phyloP scores from a whole-genome alignment of 2,888 invertebrate genomes.

The Theodoxus fluviatilis region DNA sequence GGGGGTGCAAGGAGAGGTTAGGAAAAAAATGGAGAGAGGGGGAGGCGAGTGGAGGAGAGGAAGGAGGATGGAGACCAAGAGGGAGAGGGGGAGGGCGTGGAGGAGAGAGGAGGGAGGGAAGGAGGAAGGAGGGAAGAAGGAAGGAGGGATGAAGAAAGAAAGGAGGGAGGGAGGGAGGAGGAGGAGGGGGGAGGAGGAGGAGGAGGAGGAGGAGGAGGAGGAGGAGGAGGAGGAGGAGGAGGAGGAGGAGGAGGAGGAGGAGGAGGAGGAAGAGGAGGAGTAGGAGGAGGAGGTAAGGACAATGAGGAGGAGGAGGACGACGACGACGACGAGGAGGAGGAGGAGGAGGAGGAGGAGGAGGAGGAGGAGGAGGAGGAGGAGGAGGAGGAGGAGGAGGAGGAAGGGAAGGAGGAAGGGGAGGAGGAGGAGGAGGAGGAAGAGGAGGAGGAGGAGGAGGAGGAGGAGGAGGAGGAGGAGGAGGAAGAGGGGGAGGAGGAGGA shows the following conservation, averaged over 20 bases:
- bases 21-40: too few species aligned
- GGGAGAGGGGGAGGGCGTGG: not conserved
- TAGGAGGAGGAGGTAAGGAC: not conserved
- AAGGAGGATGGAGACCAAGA: not conserved
- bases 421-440: constrained; percentile 9
- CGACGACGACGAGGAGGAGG: not conserved
- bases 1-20: too few species aligned
- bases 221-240: not conserved
- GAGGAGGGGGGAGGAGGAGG: constrained; percentile 9
- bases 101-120: not conserved
- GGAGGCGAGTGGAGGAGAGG: not conserved
- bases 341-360: not conserved
- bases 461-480: not conserved
- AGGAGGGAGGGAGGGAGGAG: not conserved
- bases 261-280: not conserved
- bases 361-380: not conserved
- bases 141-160: not conserved
- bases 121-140: not conserved
- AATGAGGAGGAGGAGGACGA: not conserved
- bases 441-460: not conserved
- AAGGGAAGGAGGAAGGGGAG: constrained; percentile 12
- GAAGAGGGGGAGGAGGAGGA: not conserved
- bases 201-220: not conserved
- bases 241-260: not conserved
- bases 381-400: not conserved